Evolutionary conservation across 2,113 vertebrate genomes (phyloP), one percentile per base, ranked within the genome.

Genomic region (Abramis brama): DNA sequence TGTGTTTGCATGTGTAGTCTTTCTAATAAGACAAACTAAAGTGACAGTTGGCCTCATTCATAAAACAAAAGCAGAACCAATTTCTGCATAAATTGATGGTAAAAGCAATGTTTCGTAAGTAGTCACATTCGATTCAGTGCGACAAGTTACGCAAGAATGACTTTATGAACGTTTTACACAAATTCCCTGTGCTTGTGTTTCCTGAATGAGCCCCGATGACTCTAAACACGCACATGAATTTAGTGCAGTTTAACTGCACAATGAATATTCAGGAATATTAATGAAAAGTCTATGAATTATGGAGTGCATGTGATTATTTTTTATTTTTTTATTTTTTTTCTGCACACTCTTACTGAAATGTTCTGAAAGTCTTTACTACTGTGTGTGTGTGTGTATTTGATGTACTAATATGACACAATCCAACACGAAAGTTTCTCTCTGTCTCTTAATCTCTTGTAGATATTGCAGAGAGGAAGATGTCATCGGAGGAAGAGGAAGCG

Each of bases 401-500:
- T 55, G 15, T 30, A 59, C 30, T 39, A 60, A 39, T 59, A 17
- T 13, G 33, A 79, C 52, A 25, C 77, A 59, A 71, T 4, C 33
- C 19, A 15, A 25, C 55, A 36, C 11, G 2, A 45, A 80, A 25
- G n/a, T 43, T 1, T 39, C 52, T 66, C 30, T 75, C 64, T 81
- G 45, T 33, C 4, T 83, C 27, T 92, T 88, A 85, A 88, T 92
- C 87, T 79, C 83, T 78, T 89, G 93, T 95, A 99, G 97, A 98
- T 47, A 91, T 96, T 50, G 89, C 95, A 81, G 97, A 99, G 87
- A 96, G 97, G 93, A 99, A 99, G 93, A 89, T 97, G 89, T 94
- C 97, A 0, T 91, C 96, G 77, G 97, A 98, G 82, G 97, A 98
- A 86, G 98, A 98, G 89, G 98, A 99, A 90, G 97, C 97, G 87